A percentile compares a stretch with the other conserved stretches of the same genome.
phyloP scores from a whole-genome alignment of 2,797 vertebrate species.

The Notoglanidium macrostoma region DNA sequence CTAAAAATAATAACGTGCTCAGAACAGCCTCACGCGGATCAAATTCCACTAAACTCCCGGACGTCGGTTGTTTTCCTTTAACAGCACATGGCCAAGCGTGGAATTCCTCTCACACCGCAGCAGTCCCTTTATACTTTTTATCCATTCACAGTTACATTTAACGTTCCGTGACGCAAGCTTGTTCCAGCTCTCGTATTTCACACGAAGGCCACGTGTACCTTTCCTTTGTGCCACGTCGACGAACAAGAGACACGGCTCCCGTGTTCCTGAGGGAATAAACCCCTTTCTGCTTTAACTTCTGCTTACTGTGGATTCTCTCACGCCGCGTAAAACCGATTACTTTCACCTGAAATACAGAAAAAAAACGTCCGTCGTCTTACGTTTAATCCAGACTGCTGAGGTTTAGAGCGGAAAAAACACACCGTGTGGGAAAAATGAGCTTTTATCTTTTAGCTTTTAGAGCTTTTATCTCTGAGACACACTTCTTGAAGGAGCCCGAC shows the following conservation, averaged over 20 bases:
- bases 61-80: neutral
- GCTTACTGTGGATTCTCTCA: slow-evolving; percentile 8
- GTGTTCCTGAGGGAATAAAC: slow-evolving; percentile 83
- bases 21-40: neutral
- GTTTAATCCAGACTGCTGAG: neutral
- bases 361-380: neutral
- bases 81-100: neutral
- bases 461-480: too few relatives aligned
- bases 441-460: too few relatives aligned
- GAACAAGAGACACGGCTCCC: slow-evolving; percentile 71
- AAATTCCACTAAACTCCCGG: too few relatives aligned
- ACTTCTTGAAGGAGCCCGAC: neutral
- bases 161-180: neutral
- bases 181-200: neutral
- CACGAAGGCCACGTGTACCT: neutral
- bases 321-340: neutral
- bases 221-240: slow-evolving; percentile 53
- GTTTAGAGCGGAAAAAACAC: neutral
- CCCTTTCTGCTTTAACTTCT: slow-evolving; percentile 76
- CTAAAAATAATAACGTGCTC: neutral
- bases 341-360: neutral
- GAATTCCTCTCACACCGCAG: neutral
- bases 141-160: neutral
- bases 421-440: too few relatives aligned
- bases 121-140: neutral